Evolutionary conservation across 1,140 invertebrate species (phyloP), one percentile per base, ranked within the genome.

Genomic region (Musca domestica): DNA sequence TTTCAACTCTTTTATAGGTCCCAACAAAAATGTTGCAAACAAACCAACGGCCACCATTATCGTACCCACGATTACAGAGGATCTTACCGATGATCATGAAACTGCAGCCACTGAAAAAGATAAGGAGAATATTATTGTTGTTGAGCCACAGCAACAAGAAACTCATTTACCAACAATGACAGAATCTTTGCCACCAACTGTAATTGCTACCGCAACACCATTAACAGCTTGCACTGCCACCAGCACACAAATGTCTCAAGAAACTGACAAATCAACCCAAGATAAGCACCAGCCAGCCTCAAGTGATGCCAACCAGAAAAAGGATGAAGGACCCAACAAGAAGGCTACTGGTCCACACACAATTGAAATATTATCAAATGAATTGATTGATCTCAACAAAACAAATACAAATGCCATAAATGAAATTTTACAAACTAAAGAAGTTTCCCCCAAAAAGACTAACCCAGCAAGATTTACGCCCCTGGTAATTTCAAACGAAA

Each of bases 361-460:
- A 34, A 19, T 34, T 17, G 56, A 61, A 17, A 19, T 41, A 1
- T 34, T 61, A 17, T 61, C 56, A 14, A 61, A 27, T 19, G 56
- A 61, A 34, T 34, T 61, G 12, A 61, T 34, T 61, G 56, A 61
- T 61, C 56, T 61, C 56, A 61, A 61, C 41, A 61, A 17, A 41
- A 12, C 34, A 19, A 61, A 61, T n/a, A 34, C 15, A 19, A 61
- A 61, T 34, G 34, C 56, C 22, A 61, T 61, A 5, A 34, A 6
- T 3, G 56, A 61, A 61, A 61, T 61, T 34, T 19, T 61, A 61
- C 56, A 61, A 22, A 2, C 54, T 19, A 69, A 66, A 58, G 68
- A 69, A 58, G 47, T 66, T 46, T 69, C 68, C 9, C 68, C 68
- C 3, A 69, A 69, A 66, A 66, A 66, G 27, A 34, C 56, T n/a